Percentiles rank a stretch among this genome's conserved stretches.
phyloP scores from a whole-genome alignment of 1,140 invertebrate genomes.

The Drusus annulatus region DNA sequence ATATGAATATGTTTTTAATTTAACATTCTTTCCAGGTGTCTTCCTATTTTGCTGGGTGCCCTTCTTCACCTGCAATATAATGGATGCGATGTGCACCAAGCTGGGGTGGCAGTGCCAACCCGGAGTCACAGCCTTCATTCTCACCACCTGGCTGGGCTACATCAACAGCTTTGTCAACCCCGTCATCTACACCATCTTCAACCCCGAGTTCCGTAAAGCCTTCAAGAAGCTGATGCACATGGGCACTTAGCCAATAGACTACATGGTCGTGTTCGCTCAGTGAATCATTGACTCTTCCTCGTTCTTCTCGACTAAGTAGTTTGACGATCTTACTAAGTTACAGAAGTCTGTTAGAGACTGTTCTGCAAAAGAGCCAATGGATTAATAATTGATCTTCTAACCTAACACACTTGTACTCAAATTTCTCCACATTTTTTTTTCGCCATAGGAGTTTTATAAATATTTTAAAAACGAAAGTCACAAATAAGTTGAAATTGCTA shows the following conservation, averaged over 20 bases:
- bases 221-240: conserved; percentile 94
- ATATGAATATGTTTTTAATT: too few relatives aligned
- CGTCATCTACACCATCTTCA: conserved; percentile 99
- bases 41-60: conserved; percentile 99
- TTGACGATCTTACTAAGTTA: background rate
- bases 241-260: conserved; percentile 71
- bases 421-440: too few relatives aligned
- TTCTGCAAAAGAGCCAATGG: conserved; percentile 17
- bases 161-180: conserved; percentile 99
- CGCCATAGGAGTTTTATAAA: too few relatives aligned
- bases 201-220: conserved; percentile 98
- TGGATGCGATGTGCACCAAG: conserved; percentile 95
- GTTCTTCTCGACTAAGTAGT: conserved; percentile 9
- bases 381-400: background rate
- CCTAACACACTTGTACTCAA: too few relatives aligned
- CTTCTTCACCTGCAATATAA: conserved; percentile 98
- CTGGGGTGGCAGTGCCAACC: conserved; percentile 85
- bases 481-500: too few relatives aligned
- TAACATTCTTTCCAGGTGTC: conserved; percentile 74
- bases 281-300: conserved; percentile 24
- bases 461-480: too few relatives aligned
- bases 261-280: conserved; percentile 66
- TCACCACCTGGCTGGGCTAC: conserved; percentile 98
- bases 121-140: conserved; percentile 91
- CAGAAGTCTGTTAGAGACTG: too few relatives aligned